A percentile compares a stretch with the other conserved stretches of the same genome.
Evolutionary conservation across 1,140 invertebrate species (phyloP).

Genomic region (Drosophila orena): DNA sequence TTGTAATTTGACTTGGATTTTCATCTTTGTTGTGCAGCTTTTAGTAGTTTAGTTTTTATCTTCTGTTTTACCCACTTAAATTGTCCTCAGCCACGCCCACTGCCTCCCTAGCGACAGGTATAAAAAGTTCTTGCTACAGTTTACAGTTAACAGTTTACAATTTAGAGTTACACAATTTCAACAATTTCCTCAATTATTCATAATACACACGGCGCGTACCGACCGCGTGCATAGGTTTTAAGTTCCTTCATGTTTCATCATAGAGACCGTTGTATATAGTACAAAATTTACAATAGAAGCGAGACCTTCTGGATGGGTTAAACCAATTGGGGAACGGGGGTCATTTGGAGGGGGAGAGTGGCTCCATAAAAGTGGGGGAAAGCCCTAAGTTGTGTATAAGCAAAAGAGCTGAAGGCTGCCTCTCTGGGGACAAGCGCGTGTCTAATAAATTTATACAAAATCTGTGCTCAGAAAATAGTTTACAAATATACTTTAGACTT

Average conservation of each 20-base stretch:
- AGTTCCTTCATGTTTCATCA: slow-evolving; percentile 31
- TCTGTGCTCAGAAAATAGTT: slow-evolving; percentile 81
- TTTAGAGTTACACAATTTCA: slow-evolving; percentile 61
- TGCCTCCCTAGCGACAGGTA: slow-evolving; percentile 68
- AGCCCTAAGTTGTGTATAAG: slow-evolving; percentile 63
- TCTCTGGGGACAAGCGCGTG: slow-evolving; percentile 57
- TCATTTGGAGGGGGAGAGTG: not conserved
- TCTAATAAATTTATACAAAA: slow-evolving; percentile 80
- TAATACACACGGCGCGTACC: slow-evolving; percentile 24
- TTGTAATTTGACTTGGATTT: slow-evolving; percentile 76
- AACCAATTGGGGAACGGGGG: slow-evolving; percentile 24
- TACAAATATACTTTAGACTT: slow-evolving; percentile 79
- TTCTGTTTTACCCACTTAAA: slow-evolving; percentile 38
- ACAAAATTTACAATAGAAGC: slow-evolving; percentile 82
- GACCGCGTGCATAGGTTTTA: slow-evolving; percentile 12
- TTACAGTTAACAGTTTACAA: slow-evolving; percentile 67
- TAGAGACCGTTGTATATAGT: slow-evolving; percentile 75
- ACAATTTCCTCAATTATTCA: slow-evolving; percentile 43
- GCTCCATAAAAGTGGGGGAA: slow-evolving; percentile 8
- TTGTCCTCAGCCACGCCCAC: slow-evolving; percentile 40
- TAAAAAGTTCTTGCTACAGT: slow-evolving; percentile 72
- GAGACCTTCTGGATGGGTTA: slow-evolving; percentile 44
- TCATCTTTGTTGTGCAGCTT: slow-evolving; percentile 36
- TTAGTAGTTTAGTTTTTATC: slow-evolving; percentile 12
- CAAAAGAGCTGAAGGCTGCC: slow-evolving; percentile 72